Conservation (phyloP, 2,888 invertebrate species). For the Eristalis intricaria region DNA sequence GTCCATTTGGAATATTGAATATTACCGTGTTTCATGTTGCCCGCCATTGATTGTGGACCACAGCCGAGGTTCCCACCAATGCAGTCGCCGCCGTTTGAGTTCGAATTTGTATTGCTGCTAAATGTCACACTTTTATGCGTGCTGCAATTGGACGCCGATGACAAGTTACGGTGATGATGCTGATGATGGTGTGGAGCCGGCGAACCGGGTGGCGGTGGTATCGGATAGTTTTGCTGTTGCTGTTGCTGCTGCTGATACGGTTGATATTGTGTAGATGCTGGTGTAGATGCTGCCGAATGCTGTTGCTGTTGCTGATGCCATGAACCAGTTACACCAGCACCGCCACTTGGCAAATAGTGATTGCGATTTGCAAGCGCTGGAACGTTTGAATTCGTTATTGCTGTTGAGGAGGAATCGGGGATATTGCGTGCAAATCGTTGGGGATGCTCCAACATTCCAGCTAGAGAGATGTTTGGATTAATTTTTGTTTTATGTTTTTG, state of each 20-base stretch:
- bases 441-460: slow-evolving; percentile 82
- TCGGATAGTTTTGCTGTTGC: slow-evolving; percentile 73
- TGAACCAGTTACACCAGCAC: slow-evolving; percentile 79
- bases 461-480: slow-evolving; percentile 52
- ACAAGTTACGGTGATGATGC: slow-evolving; percentile 80
- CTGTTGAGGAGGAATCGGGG: slow-evolving; percentile 82
- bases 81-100: slow-evolving; percentile 78
- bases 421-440: slow-evolving; percentile 88
- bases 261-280: slow-evolving; percentile 78
- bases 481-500: slow-evolving; percentile 10
- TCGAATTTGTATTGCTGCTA: slow-evolving; percentile 77
- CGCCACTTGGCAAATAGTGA: slow-evolving; percentile 75
- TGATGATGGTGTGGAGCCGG: slow-evolving; percentile 72
- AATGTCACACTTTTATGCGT: slow-evolving; percentile 81
- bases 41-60: slow-evolving; percentile 81
- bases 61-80: slow-evolving; percentile 78
- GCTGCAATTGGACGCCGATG: slow-evolving; percentile 81
- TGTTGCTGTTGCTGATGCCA: slow-evolving; percentile 74
- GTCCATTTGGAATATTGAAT: slow-evolving; percentile 1
- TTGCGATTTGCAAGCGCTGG: slow-evolving; percentile 67
- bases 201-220: slow-evolving; percentile 73
- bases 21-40: slow-evolving; percentile 82
- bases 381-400: slow-evolving; percentile 83
- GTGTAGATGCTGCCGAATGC: slow-evolving; percentile 73
- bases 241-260: slow-evolving; percentile 76